These are phyloP conservation scores for Lanius ludovicianus DNA, from an alignment of 2,113 vertebrate genomes.

Conservation along the genomic window DNA sequence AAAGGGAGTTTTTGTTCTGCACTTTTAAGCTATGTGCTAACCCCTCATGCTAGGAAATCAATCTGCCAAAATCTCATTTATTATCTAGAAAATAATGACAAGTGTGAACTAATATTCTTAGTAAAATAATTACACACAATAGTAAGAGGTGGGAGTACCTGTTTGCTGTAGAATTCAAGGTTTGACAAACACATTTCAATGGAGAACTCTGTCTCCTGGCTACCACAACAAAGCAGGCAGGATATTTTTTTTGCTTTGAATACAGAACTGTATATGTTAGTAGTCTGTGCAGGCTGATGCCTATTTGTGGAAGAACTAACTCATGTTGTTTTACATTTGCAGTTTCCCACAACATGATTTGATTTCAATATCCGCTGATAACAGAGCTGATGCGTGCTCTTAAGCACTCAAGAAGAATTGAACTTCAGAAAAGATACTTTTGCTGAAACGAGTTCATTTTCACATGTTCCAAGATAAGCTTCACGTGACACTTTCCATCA, in stretches of 20 bases:
- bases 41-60: neutral
- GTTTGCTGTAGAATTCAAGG: neutral
- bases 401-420: neutral
- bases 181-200: neutral
- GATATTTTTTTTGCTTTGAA: slow-evolving; percentile 9
- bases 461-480: neutral
- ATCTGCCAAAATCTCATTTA: neutral
- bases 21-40: neutral
- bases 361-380: neutral
- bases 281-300: neutral
- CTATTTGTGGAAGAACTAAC: neutral
- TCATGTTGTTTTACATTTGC: neutral
- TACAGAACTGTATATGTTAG: neutral
- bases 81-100: neutral
- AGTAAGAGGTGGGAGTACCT: neutral
- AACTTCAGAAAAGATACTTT: neutral
- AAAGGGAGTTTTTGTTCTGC: neutral
- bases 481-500: neutral
- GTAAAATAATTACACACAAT: neutral
- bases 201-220: neutral
- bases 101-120: neutral
- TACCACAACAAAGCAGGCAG: slow-evolving; percentile 25
- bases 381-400: neutral
- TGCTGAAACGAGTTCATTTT: slow-evolving; percentile 21
- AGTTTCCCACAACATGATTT: neutral